Percentiles rank a stretch among this genome's conserved stretches.
These are phyloP conservation scores for Fundulus diaphanus DNA, from an alignment of 2,797 vertebrate species.

Conservation along the genomic window DNA sequence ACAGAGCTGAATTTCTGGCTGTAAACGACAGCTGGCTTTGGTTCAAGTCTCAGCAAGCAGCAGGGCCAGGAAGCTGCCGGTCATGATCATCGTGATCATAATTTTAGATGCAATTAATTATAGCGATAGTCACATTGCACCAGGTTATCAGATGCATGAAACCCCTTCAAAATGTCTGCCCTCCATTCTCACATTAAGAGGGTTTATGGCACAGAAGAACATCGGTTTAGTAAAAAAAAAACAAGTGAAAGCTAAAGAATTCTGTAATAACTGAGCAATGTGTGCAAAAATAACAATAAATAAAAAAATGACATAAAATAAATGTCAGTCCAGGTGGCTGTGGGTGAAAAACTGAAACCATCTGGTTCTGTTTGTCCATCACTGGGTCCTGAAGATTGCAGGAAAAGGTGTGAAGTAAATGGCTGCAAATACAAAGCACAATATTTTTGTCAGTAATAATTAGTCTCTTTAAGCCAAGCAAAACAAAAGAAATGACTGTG, in stretches of 20 bases:
- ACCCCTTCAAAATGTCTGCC: neutral
- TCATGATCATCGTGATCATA: slow-evolving; percentile 7
- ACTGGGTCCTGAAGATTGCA: slow-evolving; percentile 1
- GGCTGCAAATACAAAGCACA: neutral
- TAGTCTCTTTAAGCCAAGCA: neutral
- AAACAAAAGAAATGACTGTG: neutral
- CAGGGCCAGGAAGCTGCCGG: slow-evolving; percentile 43
- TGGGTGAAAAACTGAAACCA: slow-evolving; percentile 11
- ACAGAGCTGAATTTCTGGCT: neutral
- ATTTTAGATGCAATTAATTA: neutral
- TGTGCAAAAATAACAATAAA: slow-evolving; percentile 5
- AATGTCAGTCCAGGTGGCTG: slow-evolving; percentile 38
- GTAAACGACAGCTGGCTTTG: slow-evolving; percentile 41
- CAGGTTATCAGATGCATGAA: neutral
- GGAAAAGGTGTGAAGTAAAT: neutral
- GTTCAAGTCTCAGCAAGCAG: slow-evolving; percentile 40
- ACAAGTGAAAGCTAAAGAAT: neutral
- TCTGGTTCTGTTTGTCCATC: neutral
- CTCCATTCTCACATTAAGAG: neutral
- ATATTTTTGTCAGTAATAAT: neutral
- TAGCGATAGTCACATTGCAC: neutral
- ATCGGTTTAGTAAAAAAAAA: too few relatives aligned
- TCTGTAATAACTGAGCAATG: neutral
- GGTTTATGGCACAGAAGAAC: neutral
- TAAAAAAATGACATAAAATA: too few relatives aligned